These are phyloP conservation scores for Cyanoramphus novaezelandiae DNA, from an alignment of 2,113 vertebrate genomes.

Conservation along the genomic window DNA sequence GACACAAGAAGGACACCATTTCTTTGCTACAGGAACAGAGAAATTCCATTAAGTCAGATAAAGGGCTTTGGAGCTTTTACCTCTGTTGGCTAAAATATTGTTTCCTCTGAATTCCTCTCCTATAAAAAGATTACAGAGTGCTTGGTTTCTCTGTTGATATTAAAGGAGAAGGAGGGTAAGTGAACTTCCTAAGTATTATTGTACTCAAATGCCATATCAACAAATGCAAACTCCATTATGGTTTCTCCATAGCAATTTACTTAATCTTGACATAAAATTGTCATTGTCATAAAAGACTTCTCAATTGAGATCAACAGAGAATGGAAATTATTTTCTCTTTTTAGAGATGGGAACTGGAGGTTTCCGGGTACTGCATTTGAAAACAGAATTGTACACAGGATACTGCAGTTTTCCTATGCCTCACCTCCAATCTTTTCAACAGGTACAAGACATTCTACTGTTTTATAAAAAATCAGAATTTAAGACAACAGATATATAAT, in stretches of 20 bases:
- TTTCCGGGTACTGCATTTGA: not conserved
- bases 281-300: not conserved
- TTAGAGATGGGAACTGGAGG: not conserved
- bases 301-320: not conserved
- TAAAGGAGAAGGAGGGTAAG: not conserved
- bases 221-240: rapidly evolving
- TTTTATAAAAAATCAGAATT: not conserved
- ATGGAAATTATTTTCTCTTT: not conserved
- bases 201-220: not conserved
- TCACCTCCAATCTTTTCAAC: not conserved
- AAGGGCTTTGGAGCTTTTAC: not conserved
- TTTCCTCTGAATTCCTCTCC: not conserved
- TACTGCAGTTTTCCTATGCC: not conserved
- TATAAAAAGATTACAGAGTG: not conserved
- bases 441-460: not conserved
- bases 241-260: not conserved
- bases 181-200: not conserved
- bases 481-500: not conserved
- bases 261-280: not conserved
- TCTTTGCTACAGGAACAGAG: not conserved
- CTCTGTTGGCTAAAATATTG: not conserved
- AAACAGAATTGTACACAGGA: not conserved
- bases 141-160: not conserved
- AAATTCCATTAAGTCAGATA: not conserved
- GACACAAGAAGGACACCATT: not conserved